phyloP scores from a whole-genome alignment of 2,797 vertebrate species.

The Thalassophryne amazonica region DNA sequence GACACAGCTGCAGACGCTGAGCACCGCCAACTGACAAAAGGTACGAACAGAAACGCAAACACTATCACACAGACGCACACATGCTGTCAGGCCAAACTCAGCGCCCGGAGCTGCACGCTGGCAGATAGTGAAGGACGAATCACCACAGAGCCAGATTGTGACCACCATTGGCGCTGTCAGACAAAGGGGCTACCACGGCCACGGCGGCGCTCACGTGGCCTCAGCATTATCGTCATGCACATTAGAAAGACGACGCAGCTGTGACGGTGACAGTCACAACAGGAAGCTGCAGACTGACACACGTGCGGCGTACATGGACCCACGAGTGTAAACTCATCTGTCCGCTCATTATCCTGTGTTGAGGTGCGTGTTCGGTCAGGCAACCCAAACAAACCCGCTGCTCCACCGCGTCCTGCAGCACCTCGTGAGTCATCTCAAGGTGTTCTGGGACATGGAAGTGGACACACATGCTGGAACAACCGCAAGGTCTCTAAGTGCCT shows the following conservation, averaged over 20 bases:
- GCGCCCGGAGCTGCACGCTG: constrained; percentile 24
- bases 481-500: too few species aligned
- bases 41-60: constrained; percentile 23
- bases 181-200: constrained; percentile 29
- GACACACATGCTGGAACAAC: too few species aligned
- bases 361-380: too few species aligned
- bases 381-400: too few species aligned
- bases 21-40: constrained; percentile 58
- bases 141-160: constrained; percentile 42
- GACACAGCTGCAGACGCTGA: constrained; percentile 55
- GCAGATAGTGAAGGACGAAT: constrained; percentile 45
- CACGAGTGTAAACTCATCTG: too few species aligned
- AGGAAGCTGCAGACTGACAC: too few species aligned
- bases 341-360: too few species aligned
- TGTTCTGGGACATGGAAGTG: too few species aligned
- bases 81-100: constrained; percentile 24
- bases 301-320: too few species aligned
- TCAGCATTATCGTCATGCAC: constrained; percentile 47
- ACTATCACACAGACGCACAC: constrained; percentile 15
- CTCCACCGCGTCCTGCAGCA: too few species aligned
- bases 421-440: too few species aligned
- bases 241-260: constrained; percentile 57
- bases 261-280: constrained; percentile 44
- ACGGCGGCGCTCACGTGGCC: constrained; percentile 36
- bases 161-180: constrained; percentile 47